These are phyloP conservation scores for Chironomus riparius DNA, from an alignment of 2,888 invertebrate species.

Conservation along the genomic window DNA sequence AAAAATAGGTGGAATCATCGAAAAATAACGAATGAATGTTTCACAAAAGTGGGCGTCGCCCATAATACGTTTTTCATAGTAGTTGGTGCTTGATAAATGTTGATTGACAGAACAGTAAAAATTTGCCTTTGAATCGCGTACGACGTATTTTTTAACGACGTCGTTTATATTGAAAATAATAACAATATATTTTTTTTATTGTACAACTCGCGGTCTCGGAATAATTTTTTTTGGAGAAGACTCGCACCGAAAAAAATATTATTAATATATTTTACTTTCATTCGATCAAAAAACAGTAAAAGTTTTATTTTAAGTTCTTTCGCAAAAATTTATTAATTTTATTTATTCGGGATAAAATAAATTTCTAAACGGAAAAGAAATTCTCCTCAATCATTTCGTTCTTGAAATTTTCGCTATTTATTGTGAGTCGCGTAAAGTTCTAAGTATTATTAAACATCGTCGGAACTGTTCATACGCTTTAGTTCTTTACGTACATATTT, in stretches of 20 bases:
- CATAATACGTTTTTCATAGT: slow-evolving; percentile 24
- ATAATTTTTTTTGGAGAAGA: slow-evolving; percentile 3
- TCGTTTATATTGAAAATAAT: slow-evolving; percentile 28
- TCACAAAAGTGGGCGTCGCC: slow-evolving; percentile 25
- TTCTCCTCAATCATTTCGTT: neutral
- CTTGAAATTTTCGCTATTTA: neutral
- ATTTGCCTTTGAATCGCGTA: slow-evolving; percentile 46
- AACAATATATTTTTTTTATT: slow-evolving; percentile 28
- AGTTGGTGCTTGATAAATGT: slow-evolving; percentile 30
- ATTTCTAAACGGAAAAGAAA: neutral
- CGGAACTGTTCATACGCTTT: neutral
- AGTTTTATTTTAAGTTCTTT: neutral
- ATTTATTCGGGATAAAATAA: neutral
- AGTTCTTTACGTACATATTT: too few species aligned
- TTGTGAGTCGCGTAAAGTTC: neutral
- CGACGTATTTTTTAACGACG: slow-evolving; percentile 37
- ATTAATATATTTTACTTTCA: neutral
- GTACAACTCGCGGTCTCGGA: slow-evolving; percentile 20
- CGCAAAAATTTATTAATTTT: neutral
- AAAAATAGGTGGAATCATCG: slow-evolving; percentile 27
- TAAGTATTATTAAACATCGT: neutral
- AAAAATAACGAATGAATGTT: slow-evolving; percentile 26
- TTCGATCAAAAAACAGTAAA: slow-evolving; percentile 1
- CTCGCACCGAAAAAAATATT: neutral
- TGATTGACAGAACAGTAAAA: slow-evolving; percentile 45